A percentile compares a stretch with the other conserved stretches of the same genome.
phyloP scores from a whole-genome alignment of 1,140 invertebrate species.

The Paraescarpia echinospica region DNA sequence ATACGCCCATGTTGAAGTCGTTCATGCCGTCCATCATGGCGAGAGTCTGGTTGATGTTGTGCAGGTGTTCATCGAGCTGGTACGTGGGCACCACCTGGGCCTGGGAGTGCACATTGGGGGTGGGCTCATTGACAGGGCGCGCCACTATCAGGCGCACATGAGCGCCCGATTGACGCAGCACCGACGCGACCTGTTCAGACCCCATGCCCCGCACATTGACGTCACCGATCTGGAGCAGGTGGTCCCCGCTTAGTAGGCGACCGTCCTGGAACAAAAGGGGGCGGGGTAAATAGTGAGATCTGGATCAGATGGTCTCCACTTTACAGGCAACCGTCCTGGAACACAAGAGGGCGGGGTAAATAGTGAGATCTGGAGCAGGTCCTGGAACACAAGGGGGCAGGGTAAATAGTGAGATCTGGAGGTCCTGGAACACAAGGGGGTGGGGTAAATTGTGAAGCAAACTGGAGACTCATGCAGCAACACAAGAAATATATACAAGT shows the following conservation, averaged over 20 bases:
- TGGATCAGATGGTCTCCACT: conserved; percentile 90
- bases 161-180: conserved; percentile 82
- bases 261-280: conserved; percentile 67
- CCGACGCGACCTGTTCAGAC: conserved; percentile 89
- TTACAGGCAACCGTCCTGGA: conserved; percentile 79
- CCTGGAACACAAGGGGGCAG: conserved; percentile 59
- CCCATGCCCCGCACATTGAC: conserved; percentile 86
- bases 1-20: neutral
- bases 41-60: conserved; percentile 30
- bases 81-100: conserved; percentile 54
- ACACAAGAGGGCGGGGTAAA: neutral
- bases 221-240: conserved; percentile 90
- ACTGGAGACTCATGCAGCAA: too few relatives aligned
- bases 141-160: conserved; percentile 88
- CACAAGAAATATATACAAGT: too few relatives aligned
- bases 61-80: conserved; percentile 52
- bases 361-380: conserved; percentile 69
- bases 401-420: conserved; percentile 59
- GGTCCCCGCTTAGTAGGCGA: conserved; percentile 85
- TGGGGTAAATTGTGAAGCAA: neutral
- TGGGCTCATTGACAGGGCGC: conserved; percentile 58
- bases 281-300: neutral
- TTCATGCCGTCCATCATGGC: neutral
- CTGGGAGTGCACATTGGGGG: conserved; percentile 36
- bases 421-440: conserved; percentile 66